Conservation (phyloP, 2,797 vertebrate species). For the Carapus acus region DNA sequence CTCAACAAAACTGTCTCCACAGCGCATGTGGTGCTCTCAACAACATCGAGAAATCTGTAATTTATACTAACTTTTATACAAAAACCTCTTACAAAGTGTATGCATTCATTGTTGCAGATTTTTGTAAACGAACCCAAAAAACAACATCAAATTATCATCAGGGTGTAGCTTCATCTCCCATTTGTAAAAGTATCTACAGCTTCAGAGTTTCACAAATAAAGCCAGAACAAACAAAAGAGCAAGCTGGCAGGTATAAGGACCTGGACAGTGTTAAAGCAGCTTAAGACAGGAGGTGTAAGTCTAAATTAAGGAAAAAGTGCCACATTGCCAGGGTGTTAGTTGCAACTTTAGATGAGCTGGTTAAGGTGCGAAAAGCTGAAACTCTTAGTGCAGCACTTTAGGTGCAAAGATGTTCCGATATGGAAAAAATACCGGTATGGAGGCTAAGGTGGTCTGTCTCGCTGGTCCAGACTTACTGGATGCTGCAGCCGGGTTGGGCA, state of each 20-base stretch:
- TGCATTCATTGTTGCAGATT: no score
- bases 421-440: slow-evolving; percentile 75
- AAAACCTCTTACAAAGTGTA: no score
- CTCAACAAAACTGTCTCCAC: no score
- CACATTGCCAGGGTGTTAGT: slow-evolving; percentile 35
- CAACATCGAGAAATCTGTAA: no score
- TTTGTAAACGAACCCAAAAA: no score
- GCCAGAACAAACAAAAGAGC: slow-evolving; percentile 38
- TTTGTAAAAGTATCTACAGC: slow-evolving; percentile 3
- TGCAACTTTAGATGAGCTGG: slow-evolving; percentile 51
- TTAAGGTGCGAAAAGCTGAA: slow-evolving; percentile 35
- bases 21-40: no score
- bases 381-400: slow-evolving; percentile 53
- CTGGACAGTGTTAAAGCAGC: slow-evolving; percentile 12
- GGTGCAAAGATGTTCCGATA: slow-evolving; percentile 50
- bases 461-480: slow-evolving; percentile 70
- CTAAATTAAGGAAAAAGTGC: slow-evolving; percentile 15
- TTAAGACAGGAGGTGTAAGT: slow-evolving; percentile 16
- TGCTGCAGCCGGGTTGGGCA: slow-evolving; percentile 70
- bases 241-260: slow-evolving; percentile 9
- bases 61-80: no score
- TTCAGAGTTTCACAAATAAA: slow-evolving; percentile 42
- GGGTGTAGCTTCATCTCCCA: background rate
- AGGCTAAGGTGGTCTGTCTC: slow-evolving; percentile 73
- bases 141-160: no score